Base-by-base conservation (phyloP, 2,113 vertebrate species). In the Phalacrocorax brasilianus region DNA sequence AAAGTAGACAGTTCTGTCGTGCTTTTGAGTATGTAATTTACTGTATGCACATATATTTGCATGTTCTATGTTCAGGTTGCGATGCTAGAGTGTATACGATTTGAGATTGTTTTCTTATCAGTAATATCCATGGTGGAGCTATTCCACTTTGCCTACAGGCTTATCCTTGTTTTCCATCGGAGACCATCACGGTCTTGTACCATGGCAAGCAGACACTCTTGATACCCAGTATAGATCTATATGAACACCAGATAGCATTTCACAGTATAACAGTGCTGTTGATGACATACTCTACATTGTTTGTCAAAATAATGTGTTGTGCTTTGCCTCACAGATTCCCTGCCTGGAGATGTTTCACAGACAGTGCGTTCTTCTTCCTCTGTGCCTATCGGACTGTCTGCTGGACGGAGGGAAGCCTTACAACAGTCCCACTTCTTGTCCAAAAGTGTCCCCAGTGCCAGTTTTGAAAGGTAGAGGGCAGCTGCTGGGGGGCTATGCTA, bases 391-490 rank as follows among this genome's bases (percentile, higher is more conserved):
- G 96, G 98, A 87, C 89, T 97, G 10, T 95, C 97, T 12, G 71
- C 94, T 26, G 98, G 98, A 56, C 98, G 91, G 91, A 99, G 96
- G 88, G 99, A 99, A 33, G 6, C 91, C 2, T 55, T 42, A 2
- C 95, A 95, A 20, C 97, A 98, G 27, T 91, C 77, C 2, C 85
- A 82, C 23, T 85, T 97, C 1, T 75, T 98, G 55, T 98, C 98
- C 88, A 98, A 97, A 96, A 98, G 98, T 11, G 97, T 98, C 44
- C 98, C 98, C 4, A 85, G 97, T 65, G 71, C 96, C 42, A 93
- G 91, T 80, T 93, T 97, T 55, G 99, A 99, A 95, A 98, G 99
- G 99, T 99, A 95, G 59, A 72, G 88, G 50, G n/a, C 22, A 5
- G 15, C 15, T 90, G 33, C 65, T 0, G 7, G 32, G 12, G 33